These are phyloP conservation scores for Helogale parvula DNA, from an alignment of 2,113 vertebrate genomes.

Conservation along the genomic window DNA sequence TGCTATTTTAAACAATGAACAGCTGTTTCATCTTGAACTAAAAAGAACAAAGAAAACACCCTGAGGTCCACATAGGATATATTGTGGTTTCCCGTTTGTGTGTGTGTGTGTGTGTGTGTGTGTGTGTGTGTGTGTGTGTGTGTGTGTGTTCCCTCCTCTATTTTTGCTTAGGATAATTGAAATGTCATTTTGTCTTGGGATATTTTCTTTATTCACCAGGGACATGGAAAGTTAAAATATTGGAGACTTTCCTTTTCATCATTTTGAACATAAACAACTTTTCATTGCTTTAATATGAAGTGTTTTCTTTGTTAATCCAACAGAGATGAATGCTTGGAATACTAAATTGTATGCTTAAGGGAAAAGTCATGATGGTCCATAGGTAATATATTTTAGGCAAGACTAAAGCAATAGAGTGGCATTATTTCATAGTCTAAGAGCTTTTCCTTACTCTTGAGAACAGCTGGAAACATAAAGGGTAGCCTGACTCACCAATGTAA, in stretches of 20 bases:
- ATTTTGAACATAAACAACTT: constrained; percentile 69
- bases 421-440: constrained; percentile 39
- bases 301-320: constrained; percentile 83
- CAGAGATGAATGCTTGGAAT: constrained; percentile 78
- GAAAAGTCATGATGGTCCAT: constrained; percentile 57
- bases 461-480: constrained; percentile 73
- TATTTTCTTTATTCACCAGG: constrained; percentile 65
- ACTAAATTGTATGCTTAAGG: constrained; percentile 63
- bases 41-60: constrained; percentile 82
- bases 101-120: neutral
- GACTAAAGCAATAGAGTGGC: constrained; percentile 72
- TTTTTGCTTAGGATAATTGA: constrained; percentile 73
- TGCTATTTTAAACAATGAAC: constrained; percentile 85
- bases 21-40: constrained; percentile 80
- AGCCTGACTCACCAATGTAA: constrained; percentile 54
- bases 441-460: constrained; percentile 63
- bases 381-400: constrained; percentile 82
- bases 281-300: constrained; percentile 70
- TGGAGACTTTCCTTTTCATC: constrained; percentile 69
- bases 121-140: neutral
- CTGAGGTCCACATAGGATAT: constrained; percentile 69
- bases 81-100: constrained; percentile 74
- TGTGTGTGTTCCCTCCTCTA: constrained; percentile 18
- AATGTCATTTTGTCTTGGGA: constrained; percentile 54
- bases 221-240: constrained; percentile 57